phyloP scores from a whole-genome alignment of 2,113 vertebrate genomes.

The Nibea coibor region DNA sequence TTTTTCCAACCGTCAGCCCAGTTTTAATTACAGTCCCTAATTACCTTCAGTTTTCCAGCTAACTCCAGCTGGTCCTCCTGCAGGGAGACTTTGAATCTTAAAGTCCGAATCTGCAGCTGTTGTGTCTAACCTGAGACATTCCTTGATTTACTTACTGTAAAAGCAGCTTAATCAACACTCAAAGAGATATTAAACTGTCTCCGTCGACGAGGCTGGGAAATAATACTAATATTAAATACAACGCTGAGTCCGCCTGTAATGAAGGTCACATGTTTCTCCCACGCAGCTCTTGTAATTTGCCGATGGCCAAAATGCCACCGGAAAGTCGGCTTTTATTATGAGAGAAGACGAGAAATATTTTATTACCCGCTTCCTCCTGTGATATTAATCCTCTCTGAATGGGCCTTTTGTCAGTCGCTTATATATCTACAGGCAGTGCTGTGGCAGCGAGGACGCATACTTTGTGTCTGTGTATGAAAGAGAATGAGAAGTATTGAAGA shows the following conservation, averaged over 20 bases:
- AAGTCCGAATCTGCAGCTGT: neutral
- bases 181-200: neutral
- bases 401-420: slow-evolving; percentile 16
- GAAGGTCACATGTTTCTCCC: slow-evolving; percentile 35
- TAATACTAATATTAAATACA: neutral
- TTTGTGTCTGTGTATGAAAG: no score
- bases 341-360: neutral
- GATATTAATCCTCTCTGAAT: slow-evolving; percentile 20
- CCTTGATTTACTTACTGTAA: neutral
- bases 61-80: neutral
- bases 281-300: neutral
- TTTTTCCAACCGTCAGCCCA: neutral
- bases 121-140: neutral
- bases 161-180: neutral
- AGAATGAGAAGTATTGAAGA: no score
- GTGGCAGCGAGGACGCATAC: neutral
- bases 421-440: neutral
- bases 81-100: neutral
- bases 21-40: neutral
- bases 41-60: neutral
- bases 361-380: slow-evolving; percentile 19
- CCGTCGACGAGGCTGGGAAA: neutral
- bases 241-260: neutral
- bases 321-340: neutral
- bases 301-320: neutral